Percentiles rank a stretch among this genome's conserved stretches.
Conservation (phyloP, 2,113 vertebrate species). For the Brachyhypopomus occidentalis region DNA sequence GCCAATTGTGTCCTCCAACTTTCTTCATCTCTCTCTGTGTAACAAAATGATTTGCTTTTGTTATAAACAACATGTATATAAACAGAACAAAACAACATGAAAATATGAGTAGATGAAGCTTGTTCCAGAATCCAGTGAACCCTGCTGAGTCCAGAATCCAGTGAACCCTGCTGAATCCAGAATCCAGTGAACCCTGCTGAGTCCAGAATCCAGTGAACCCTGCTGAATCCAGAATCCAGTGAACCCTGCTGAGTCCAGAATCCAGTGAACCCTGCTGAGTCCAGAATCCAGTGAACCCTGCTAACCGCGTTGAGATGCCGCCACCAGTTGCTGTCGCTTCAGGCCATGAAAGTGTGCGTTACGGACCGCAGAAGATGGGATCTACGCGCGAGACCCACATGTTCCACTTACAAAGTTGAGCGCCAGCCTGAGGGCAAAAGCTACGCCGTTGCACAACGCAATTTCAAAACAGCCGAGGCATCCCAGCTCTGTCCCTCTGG, state of each 20-base stretch:
- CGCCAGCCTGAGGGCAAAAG: background rate
- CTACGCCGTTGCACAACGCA: conserved; percentile 2
- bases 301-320: background rate
- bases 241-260: background rate
- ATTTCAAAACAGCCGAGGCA: conserved; percentile 5
- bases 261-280: no score
- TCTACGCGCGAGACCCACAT: background rate
- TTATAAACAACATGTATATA: no score
- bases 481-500: background rate
- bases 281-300: background rate
- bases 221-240: background rate
- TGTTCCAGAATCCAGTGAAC: background rate
- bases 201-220: background rate
- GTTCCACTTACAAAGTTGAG: conserved; percentile 11
- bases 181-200: no score
- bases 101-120: background rate
- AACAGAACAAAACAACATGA: background rate
- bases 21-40: no score
- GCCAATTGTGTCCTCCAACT: no score
- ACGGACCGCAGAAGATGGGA: background rate
- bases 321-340: background rate
- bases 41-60: no score
- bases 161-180: background rate
- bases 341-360: background rate
- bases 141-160: background rate